Conservation (phyloP, 2,888 invertebrate species). For the Trichogramma dendrolimi region DNA sequence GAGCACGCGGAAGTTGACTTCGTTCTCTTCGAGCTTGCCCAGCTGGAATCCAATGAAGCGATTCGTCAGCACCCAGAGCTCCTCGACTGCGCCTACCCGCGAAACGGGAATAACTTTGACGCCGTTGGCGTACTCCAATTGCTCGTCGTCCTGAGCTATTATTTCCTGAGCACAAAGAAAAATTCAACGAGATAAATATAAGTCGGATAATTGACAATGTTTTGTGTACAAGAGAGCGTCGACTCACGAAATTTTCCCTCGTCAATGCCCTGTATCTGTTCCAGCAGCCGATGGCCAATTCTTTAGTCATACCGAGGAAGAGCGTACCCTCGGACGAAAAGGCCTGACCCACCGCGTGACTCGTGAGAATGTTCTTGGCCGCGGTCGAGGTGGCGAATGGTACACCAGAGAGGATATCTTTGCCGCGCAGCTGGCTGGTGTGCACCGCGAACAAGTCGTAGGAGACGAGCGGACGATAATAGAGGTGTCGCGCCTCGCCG, state of each 20-base stretch:
- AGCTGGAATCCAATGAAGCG: slow-evolving; percentile 15
- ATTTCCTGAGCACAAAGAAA: slow-evolving; percentile 12
- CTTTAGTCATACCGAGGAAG: slow-evolving; percentile 45
- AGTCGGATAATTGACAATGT: not conserved
- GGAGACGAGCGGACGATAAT: not conserved
- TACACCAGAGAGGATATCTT: not conserved
- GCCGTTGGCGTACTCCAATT: slow-evolving; percentile 19
- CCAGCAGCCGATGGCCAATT: slow-evolving; percentile 47
- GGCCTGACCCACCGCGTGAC: slow-evolving; percentile 40
- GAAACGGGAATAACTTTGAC: slow-evolving; percentile 18
- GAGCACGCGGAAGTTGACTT: slow-evolving; percentile 22
- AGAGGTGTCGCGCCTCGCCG: not conserved
- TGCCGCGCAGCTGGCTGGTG: slow-evolving; percentile 17
- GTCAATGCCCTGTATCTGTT: slow-evolving; percentile 39
- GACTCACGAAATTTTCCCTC: slow-evolving; percentile 37
- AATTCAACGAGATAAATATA: not conserved
- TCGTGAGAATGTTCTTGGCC: slow-evolving; percentile 23
- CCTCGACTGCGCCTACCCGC: not conserved
- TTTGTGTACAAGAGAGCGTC: not conserved
- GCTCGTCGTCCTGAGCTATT: slow-evolving; percentile 15
- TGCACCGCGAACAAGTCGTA: not conserved
- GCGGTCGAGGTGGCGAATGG: slow-evolving; percentile 17
- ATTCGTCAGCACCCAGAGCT: slow-evolving; percentile 18
- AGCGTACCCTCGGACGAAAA: slow-evolving; percentile 45
- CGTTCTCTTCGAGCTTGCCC: slow-evolving; percentile 10